Evolutionary conservation across 2,113 vertebrate species (phyloP).

Genomic region (Casuarius casuarius): DNA sequence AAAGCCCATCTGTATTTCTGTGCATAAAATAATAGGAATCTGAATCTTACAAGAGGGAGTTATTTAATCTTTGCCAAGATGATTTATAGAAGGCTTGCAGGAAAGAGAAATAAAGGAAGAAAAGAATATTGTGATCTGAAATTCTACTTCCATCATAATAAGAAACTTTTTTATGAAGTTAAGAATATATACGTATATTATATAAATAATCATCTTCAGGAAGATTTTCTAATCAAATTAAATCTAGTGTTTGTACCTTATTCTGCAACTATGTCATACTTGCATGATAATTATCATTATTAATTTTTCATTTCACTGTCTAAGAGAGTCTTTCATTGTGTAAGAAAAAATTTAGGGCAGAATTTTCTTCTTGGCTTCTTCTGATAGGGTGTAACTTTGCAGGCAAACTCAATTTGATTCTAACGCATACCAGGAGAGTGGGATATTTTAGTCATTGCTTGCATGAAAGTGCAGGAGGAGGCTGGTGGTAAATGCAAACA

Average conservation of each 20-base stretch:
- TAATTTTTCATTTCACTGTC: not conserved
- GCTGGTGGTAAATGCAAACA: not conserved
- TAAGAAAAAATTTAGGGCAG: not conserved
- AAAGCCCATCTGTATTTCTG: not conserved
- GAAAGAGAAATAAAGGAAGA: not conserved
- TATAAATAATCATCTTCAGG: not conserved
- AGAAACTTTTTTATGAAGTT: not conserved
- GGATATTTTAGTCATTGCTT: not conserved
- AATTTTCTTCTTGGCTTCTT: not conserved
- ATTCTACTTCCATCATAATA: not conserved
- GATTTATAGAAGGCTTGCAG: not conserved
- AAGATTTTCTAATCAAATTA: not conserved
- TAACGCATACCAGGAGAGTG: not conserved
- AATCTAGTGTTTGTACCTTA: conserved; percentile 1
- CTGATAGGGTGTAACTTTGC: not conserved
- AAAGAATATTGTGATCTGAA: not conserved
- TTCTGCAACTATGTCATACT: not conserved
- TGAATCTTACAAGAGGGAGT: not conserved
- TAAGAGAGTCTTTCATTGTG: not conserved
- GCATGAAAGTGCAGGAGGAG: not conserved
- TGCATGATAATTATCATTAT: not conserved
- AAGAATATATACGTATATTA: not conserved
- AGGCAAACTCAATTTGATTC: not conserved
- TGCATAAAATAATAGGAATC: not conserved
- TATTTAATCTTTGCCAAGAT: not conserved